Evolutionary conservation across 2,888 invertebrate genomes (phyloP).

Genomic region (Tuberolachnus salignus): DNA sequence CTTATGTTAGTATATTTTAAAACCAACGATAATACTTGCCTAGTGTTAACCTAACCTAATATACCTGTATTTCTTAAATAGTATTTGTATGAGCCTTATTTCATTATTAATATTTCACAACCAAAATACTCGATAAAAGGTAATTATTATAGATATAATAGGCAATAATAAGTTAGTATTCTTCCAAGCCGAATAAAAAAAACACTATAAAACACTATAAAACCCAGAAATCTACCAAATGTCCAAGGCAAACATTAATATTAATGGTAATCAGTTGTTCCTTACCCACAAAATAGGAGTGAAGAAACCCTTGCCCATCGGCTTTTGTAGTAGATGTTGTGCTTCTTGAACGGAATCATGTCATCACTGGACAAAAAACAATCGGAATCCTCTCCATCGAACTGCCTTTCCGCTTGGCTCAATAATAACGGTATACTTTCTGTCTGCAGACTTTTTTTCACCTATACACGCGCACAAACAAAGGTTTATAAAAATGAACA

Average conservation of each 20-base stretch:
- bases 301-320: conserved; percentile 52
- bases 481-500: too few species aligned
- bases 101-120: neutral
- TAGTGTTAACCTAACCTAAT: too few species aligned
- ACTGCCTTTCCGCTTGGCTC: conserved; percentile 53
- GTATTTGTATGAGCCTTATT: neutral
- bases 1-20: too few species aligned
- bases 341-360: conserved; percentile 52
- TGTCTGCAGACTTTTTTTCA: conserved; percentile 50
- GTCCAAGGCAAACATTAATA: neutral
- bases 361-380: conserved; percentile 51
- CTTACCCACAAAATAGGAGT: conserved; percentile 43
- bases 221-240: neutral
- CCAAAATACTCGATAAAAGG: neutral
- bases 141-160: neutral
- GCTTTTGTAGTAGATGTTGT: conserved; percentile 50
- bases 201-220: conserved; percentile 13
- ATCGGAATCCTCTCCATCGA: conserved; percentile 52
- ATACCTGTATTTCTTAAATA: neutral
- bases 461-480: neutral
- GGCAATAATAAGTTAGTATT: neutral
- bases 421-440: conserved; percentile 49
- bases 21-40: too few species aligned
- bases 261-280: neutral
- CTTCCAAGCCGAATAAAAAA: conserved; percentile 41